phyloP scores from a whole-genome alignment of 2,113 vertebrate genomes.

The Anarrhichthys ocellatus region DNA sequence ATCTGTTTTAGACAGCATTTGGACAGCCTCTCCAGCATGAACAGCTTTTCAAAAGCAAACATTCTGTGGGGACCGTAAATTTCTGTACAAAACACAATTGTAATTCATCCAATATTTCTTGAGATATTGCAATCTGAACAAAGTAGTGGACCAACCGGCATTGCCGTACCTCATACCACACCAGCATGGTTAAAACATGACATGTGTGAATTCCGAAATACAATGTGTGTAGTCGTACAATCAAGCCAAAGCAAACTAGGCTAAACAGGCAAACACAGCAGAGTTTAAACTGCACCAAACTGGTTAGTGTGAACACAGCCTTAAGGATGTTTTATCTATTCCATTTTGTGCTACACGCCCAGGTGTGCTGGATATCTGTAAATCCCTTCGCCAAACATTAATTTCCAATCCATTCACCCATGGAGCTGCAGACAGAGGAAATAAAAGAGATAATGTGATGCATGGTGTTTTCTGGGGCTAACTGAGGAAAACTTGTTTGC shows the following conservation, averaged over 20 bases:
- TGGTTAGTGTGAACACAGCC: background rate
- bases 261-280: background rate
- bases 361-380: constrained; percentile 50
- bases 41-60: too few relatives aligned
- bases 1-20: too few relatives aligned
- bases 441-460: constrained; percentile 72
- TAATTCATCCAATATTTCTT: background rate
- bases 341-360: constrained; percentile 15
- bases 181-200: background rate
- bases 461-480: constrained; percentile 58
- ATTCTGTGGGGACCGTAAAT: background rate
- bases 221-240: background rate
- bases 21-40: too few relatives aligned
- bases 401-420: constrained; percentile 68
- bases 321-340: constrained; percentile 38
- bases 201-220: background rate
- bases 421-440: constrained; percentile 52
- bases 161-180: background rate
- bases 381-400: constrained; percentile 67
- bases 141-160: background rate
- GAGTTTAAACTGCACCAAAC: background rate
- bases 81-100: background rate
- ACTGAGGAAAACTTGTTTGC: constrained; percentile 63
- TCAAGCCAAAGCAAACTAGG: background rate
- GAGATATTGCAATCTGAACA: background rate